phyloP scores from a whole-genome alignment of 2,797 vertebrate species.

The Petrocephalus schoutedeni region DNA sequence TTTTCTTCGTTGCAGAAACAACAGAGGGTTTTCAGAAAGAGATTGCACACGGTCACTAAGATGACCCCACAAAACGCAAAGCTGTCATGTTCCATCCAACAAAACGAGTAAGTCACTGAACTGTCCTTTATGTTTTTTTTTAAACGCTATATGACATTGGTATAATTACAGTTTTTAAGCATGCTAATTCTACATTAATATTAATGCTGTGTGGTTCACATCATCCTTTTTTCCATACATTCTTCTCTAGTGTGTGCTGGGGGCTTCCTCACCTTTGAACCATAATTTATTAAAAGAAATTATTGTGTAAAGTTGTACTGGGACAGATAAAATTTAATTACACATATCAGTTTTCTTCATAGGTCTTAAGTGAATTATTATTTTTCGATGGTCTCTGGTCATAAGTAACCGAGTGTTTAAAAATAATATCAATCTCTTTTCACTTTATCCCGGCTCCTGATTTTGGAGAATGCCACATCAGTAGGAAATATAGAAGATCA shows the following conservation, averaged over 20 bases:
- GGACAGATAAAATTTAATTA: background rate
- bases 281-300: slow-evolving; percentile 33
- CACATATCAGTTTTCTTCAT: background rate
- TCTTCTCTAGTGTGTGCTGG: slow-evolving; percentile 24
- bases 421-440: background rate
- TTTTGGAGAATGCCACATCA: slow-evolving; percentile 15
- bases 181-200: slow-evolving; percentile 14
- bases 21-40: background rate
- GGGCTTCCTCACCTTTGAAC: slow-evolving; percentile 32
- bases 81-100: background rate
- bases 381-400: slow-evolving; percentile 9
- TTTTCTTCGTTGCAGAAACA: background rate
- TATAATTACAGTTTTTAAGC: background rate
- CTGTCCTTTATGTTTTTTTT: background rate
- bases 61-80: background rate
- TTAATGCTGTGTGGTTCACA: slow-evolving; percentile 9
- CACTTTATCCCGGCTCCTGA: background rate
- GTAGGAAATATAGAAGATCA: slow-evolving; percentile 26
- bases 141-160: background rate
- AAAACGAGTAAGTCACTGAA: background rate
- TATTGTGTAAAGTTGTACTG: background rate
- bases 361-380: background rate
- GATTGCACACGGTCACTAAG: background rate
- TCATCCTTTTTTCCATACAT: background rate
- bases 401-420: background rate